Conservation (phyloP, 2,797 vertebrate species). For the Pangasius krempfi region DNA sequence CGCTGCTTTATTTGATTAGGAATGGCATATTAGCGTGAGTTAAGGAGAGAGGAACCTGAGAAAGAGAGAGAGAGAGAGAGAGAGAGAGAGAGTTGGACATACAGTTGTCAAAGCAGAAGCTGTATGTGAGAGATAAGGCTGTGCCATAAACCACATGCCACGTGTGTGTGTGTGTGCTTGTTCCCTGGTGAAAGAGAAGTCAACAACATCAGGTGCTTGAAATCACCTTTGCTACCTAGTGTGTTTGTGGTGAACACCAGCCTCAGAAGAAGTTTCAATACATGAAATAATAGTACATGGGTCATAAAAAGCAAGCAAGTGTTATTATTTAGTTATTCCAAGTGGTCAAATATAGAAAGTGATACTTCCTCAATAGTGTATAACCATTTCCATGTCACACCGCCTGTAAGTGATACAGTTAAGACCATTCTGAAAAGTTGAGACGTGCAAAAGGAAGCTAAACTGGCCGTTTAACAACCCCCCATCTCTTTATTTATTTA, state of each 20-base stretch:
- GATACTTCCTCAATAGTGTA: not conserved
- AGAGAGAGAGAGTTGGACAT: conserved; percentile 13
- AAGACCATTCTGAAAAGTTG: not conserved
- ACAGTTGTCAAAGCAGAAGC: conserved; percentile 42
- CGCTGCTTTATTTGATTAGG: conserved; percentile 74
- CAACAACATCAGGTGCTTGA: conserved; percentile 13
- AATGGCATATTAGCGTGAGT: conserved; percentile 71
- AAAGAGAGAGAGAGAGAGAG: conserved; percentile 18
- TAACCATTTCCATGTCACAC: not conserved
- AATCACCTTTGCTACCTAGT: conserved; percentile 47
- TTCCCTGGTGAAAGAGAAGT: conserved; percentile 20
- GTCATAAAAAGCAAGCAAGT: not conserved
- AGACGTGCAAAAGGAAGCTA: not conserved
- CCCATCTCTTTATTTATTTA: conserved; percentile 26
- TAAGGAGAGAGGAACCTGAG: conserved; percentile 62
- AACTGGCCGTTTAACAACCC: conserved; percentile 16
- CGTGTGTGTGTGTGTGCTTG: conserved; percentile 29
- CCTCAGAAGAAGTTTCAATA: not conserved
- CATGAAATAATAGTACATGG: not conserved
- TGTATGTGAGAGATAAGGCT: conserved; percentile 51
- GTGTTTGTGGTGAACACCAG: conserved; percentile 12
- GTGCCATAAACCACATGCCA: conserved; percentile 38
- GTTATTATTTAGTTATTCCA: not conserved
- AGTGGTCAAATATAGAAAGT: not conserved
- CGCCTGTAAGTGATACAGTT: not conserved